These are phyloP conservation scores for Engraulis encrasicolus DNA, from an alignment of 2,113 vertebrate species.

Conservation along the genomic window DNA sequence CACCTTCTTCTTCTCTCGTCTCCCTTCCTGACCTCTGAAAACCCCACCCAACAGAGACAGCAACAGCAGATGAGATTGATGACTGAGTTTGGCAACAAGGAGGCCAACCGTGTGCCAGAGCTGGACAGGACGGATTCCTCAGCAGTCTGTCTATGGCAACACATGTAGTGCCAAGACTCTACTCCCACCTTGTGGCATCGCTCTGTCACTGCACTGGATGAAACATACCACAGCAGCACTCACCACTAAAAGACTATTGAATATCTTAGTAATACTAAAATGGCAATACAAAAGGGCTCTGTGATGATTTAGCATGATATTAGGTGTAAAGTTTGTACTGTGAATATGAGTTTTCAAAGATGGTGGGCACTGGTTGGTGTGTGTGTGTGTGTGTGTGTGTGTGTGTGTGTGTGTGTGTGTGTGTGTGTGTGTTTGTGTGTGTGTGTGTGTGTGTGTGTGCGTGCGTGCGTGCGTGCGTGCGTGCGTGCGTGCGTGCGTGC, in stretches of 20 bases:
- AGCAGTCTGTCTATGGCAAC: neutral
- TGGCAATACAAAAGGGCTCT: neutral
- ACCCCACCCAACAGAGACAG: neutral
- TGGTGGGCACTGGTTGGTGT: neutral
- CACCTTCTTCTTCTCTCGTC: neutral
- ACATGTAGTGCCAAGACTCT: conserved; percentile 27
- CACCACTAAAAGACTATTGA: neutral
- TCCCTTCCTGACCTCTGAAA: neutral
- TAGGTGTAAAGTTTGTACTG: neutral
- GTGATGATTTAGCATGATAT: neutral
- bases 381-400: neutral
- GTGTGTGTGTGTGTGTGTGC: too few species aligned
- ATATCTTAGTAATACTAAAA: neutral
- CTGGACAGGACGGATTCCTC: neutral
- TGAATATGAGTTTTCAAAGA: neutral
- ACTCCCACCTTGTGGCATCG: conserved; percentile 66
- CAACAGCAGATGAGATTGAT: neutral
- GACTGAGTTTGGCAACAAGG: neutral
- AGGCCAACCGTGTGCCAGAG: neutral
- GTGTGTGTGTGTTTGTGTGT: neutral
- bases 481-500: too few species aligned
- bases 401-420: neutral
- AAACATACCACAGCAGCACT: neutral
- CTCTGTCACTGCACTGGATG: neutral
- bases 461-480: too few species aligned